These are phyloP conservation scores for Zaprionus kolodkinae DNA, from an alignment of 1,140 invertebrate species.

Conservation along the genomic window DNA sequence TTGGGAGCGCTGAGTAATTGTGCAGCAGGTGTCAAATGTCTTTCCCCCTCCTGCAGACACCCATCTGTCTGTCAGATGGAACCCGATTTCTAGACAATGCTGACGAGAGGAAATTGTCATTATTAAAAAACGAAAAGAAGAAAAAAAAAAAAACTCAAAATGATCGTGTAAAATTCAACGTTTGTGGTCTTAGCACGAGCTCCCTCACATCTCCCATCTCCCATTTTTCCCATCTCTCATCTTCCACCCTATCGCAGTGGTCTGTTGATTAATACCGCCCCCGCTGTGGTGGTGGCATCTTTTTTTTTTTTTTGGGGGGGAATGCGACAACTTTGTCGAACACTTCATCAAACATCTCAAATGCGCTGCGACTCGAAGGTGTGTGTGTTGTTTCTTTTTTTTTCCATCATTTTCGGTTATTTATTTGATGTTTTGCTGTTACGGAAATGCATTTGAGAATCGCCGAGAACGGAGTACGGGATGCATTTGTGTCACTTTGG, in stretches of 20 bases:
- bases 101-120: slow-evolving; percentile 60
- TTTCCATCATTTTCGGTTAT: slow-evolving; percentile 43
- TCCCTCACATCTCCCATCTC: slow-evolving; percentile 13
- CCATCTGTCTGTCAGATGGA: slow-evolving; percentile 45
- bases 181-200: slow-evolving; percentile 74
- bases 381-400: slow-evolving; percentile 42
- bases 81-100: slow-evolving; percentile 9
- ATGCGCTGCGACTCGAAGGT: slow-evolving; percentile 48
- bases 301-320: slow-evolving; percentile 7
- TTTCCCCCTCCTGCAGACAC: slow-evolving; percentile 3
- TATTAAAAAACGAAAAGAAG: slow-evolving; percentile 68
- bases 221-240: slow-evolving; percentile 5
- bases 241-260: slow-evolving; percentile 30
- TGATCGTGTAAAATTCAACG: slow-evolving; percentile 70
- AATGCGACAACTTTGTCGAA: slow-evolving; percentile 75
- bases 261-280: slow-evolving; percentile 52
- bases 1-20: slow-evolving; percentile 73
- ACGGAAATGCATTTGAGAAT: slow-evolving; percentile 31
- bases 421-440: slow-evolving; percentile 52
- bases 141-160: slow-evolving; percentile 39
- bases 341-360: slow-evolving; percentile 77
- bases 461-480: slow-evolving; percentile 4
- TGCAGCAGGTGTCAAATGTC: slow-evolving; percentile 79
- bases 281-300: slow-evolving; percentile 40
- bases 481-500: slow-evolving; percentile 69